Base-by-base conservation (phyloP, 2,888 invertebrate genomes). In the Euplagia quadripunctaria region DNA sequence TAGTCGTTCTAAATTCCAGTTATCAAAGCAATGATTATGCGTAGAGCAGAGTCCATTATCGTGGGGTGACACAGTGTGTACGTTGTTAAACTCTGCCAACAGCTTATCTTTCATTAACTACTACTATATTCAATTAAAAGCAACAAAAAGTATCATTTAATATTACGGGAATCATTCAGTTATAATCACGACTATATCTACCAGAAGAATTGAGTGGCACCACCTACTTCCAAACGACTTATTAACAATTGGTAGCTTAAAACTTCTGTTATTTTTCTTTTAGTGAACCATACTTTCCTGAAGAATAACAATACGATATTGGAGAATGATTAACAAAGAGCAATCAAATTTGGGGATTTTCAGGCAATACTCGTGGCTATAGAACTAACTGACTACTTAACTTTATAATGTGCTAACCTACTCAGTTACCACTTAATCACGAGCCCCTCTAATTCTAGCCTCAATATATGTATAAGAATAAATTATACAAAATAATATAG, bases 21-120 rank as follows among this genome's bases (percentile, higher is more conserved):
- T 76, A 77, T 84, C 82, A 68, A 74, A 75, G 67, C 74, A 52
- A 69, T 66, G 52, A 79, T 75, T 75, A 63, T 79, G 68, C 64
- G 73, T 68, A 74, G 71, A 73, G 63, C 72, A 68, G 66, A 73
- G 71, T 77, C 61, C 51, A 68, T 61, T 66, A 58, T 61, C 14
- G 68, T 52, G n/a, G 7, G 68, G 75, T 73, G 75, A 46, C 64
- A 77, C 66, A 72, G 49, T 64, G 69, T 72, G 43, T 20, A 65
- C 72, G 66, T 72, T 77, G 74, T 75, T 74, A 72, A 71, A 46
- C 70, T 49, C 8, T 52, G 52, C 12, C 42, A 12, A 20, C 63
- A 58, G 64, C 63, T 73, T 75, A 81, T 77, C 73, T 71, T 31
- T 61, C 20, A 14, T 20, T 31, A 61, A 31, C 31, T 14, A 61